Percentiles rank a stretch among this genome's conserved stretches.
Conservation (phyloP, 2,888 invertebrate genomes). For the Caenorhabditis auriculariae region DNA sequence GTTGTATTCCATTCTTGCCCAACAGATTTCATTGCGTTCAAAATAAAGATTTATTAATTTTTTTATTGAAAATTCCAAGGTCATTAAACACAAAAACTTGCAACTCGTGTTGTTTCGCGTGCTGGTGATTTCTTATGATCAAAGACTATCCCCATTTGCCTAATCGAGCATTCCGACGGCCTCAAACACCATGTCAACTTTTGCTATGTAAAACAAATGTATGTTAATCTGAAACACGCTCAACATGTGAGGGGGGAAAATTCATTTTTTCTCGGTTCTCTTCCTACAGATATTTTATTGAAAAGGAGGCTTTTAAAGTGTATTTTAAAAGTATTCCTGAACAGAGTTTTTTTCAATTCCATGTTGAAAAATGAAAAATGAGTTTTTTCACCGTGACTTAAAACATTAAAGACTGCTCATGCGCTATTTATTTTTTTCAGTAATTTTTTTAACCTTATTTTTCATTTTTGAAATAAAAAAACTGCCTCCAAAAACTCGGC, state of each 20-base stretch:
- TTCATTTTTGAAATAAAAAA: neutral
- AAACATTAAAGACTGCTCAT: too few species aligned
- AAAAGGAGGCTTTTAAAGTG: neutral
- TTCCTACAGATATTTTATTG: neutral
- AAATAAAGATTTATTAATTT: neutral
- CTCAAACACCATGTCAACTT: too few species aligned
- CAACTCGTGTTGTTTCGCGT: too few species aligned
- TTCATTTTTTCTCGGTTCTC: neutral
- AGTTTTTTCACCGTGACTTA: neutral
- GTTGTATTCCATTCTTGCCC: neutral
- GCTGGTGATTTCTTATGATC: too few species aligned
- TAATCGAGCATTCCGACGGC: too few species aligned
- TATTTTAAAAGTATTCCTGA: neutral
- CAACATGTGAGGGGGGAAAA: too few species aligned
- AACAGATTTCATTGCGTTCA: neutral
- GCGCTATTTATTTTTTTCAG: neutral
- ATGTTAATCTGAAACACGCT: too few species aligned
- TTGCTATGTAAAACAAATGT: too few species aligned
- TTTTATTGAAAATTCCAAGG: neutral
- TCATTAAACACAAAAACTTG: neutral
- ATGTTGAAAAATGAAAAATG: neutral
- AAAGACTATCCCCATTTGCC: too few species aligned
- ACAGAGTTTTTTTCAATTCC: neutral
- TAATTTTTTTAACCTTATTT: neutral
- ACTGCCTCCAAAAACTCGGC: constrained; percentile 7